A percentile compares a stretch with the other conserved stretches of the same genome.
Evolutionary conservation across 2,888 invertebrate species (phyloP).

Genomic region (Tridacna gigas): DNA sequence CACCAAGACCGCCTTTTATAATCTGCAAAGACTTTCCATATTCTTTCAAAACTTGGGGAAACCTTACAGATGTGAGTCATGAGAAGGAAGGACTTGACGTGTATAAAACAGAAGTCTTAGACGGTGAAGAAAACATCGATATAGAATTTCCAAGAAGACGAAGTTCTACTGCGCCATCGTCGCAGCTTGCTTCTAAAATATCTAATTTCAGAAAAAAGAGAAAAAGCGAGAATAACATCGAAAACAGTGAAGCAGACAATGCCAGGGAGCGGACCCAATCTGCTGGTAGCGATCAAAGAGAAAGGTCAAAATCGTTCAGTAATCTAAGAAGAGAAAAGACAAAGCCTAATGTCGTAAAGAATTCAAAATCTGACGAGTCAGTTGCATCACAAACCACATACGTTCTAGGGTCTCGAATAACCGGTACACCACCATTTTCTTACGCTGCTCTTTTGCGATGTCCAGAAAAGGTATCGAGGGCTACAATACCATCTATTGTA

Average conservation of each 20-base stretch:
- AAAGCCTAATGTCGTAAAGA: not conserved
- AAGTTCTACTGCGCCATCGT: slow-evolving; percentile 3
- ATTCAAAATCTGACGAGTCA: not conserved
- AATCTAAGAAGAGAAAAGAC: slow-evolving; percentile 14
- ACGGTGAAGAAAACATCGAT: slow-evolving; percentile 13
- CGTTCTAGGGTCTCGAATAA: not conserved
- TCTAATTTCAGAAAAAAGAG: slow-evolving; percentile 7
- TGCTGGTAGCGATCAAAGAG: not conserved
- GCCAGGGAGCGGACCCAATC: too few species aligned
- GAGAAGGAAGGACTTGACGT: slow-evolving; percentile 35
- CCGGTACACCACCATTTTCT: not conserved
- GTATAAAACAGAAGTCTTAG: slow-evolving; percentile 49
- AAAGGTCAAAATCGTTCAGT: slow-evolving; percentile 10
- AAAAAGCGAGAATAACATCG: not conserved
- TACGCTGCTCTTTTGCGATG: slow-evolving; percentile 7
- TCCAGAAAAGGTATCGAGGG: slow-evolving; percentile 2
- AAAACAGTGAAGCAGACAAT: not conserved
- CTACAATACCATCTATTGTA: slow-evolving; percentile 1
- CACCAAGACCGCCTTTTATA: slow-evolving; percentile 37
- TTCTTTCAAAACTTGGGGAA: slow-evolving; percentile 50
- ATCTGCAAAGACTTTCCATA: slow-evolving; percentile 49
- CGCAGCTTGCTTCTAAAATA: slow-evolving; percentile 1
- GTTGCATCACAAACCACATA: slow-evolving; percentile 11
- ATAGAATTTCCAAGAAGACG: not conserved
- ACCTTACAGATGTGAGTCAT: slow-evolving; percentile 36